These are phyloP conservation scores for Seladonia tumulorum DNA, from an alignment of 2,888 invertebrate species.

Conservation along the genomic window DNA sequence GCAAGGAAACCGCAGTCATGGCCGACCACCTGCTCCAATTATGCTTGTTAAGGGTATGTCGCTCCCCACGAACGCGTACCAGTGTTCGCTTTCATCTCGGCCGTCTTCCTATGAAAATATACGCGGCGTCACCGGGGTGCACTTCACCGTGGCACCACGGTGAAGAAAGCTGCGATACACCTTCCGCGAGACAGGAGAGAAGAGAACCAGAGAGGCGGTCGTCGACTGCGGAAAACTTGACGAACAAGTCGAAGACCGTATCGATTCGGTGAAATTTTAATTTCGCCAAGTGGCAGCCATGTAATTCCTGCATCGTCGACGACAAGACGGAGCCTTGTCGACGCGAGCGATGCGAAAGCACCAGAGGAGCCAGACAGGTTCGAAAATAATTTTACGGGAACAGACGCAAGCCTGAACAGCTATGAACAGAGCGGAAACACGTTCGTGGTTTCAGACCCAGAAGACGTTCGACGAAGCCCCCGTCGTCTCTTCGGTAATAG, in stretches of 20 bases:
- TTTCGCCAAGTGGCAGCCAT: neutral
- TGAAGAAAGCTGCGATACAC: slow-evolving; percentile 11
- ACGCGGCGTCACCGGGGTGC: slow-evolving; percentile 28
- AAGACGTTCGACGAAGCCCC: slow-evolving; percentile 26
- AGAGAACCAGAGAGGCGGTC: neutral
- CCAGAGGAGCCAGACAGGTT: neutral
- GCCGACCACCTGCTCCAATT: slow-evolving; percentile 82
- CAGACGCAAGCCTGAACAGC: neutral
- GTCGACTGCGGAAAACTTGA: neutral
- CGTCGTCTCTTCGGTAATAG: slow-evolving; percentile 65
- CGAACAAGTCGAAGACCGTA: neutral
- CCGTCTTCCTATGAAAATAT: slow-evolving; percentile 34
- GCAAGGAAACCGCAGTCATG: slow-evolving; percentile 77
- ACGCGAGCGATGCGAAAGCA: neutral
- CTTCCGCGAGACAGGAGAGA: neutral
- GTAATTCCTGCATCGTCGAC: neutral
- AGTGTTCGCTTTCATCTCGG: slow-evolving; percentile 53
- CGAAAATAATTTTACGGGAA: slow-evolving; percentile 23
- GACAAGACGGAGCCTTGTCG: neutral
- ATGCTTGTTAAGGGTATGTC: slow-evolving; percentile 78
- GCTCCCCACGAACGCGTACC: slow-evolving; percentile 53
- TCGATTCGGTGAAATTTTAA: neutral
- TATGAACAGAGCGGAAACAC: slow-evolving; percentile 36
- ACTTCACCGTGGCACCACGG: neutral
- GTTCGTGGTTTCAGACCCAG: slow-evolving; percentile 45